A percentile compares a stretch with the other conserved stretches of the same genome.
phyloP scores from a whole-genome alignment of 2,113 vertebrate genomes.

The Pelvicachromis taeniatus region DNA sequence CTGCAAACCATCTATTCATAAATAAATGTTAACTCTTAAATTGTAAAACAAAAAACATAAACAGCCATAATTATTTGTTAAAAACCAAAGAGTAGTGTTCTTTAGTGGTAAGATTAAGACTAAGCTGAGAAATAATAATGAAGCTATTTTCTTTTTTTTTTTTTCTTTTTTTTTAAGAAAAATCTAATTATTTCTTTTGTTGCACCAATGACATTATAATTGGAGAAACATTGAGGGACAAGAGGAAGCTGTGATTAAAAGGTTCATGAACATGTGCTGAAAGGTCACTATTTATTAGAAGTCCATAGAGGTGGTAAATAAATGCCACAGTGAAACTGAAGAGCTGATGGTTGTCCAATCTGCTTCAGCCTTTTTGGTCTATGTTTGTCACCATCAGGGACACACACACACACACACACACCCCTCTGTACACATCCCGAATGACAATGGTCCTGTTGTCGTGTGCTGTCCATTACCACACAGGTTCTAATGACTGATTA shows the following conservation, averaged over 20 bases:
- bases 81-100: background rate
- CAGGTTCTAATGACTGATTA: background rate
- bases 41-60: background rate
- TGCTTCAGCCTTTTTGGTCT: slow-evolving; percentile 6
- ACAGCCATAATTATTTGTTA: background rate
- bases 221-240: background rate
- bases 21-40: background rate
- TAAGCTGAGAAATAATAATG: background rate
- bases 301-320: background rate
- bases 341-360: background rate
- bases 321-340: slow-evolving; percentile 30
- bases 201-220: background rate
- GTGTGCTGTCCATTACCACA: slow-evolving; percentile 2
- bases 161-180: background rate
- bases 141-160: background rate
- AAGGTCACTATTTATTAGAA: slow-evolving; percentile 37
- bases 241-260: background rate
- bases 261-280: background rate
- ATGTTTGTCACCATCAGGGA: background rate
- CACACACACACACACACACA: background rate
- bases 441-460: background rate
- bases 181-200: background rate
- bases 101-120: background rate
- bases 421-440: background rate
- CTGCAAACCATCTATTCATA: background rate